A percentile compares a stretch with the other conserved stretches of the same genome.
Evolutionary conservation across 1,140 invertebrate species (phyloP).

Genomic region (Drosophila rufa): DNA sequence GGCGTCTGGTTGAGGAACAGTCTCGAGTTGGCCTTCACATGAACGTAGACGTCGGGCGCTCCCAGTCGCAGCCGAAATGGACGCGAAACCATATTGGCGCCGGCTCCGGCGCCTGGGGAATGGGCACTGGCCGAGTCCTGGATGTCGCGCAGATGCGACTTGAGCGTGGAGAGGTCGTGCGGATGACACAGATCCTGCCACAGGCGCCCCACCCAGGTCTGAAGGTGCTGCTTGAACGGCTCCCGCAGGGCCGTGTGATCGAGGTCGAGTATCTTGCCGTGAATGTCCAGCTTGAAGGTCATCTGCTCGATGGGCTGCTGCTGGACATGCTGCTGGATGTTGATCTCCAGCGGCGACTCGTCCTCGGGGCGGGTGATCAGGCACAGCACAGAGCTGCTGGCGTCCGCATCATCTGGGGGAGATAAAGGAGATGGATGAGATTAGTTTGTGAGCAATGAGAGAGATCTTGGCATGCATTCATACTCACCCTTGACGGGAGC

Average conservation of each 20-base stretch:
- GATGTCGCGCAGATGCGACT: conserved; percentile 91
- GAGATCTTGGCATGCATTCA: background rate
- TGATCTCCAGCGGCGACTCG: conserved; percentile 88
- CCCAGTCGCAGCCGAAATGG: conserved; percentile 92
- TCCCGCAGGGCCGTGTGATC: conserved; percentile 90
- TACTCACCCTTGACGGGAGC: conserved; percentile 86
- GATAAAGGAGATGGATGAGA: too few species aligned
- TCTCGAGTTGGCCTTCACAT: conserved; percentile 95
- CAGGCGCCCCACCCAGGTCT: conserved; percentile 87
- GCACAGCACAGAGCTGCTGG: conserved; percentile 88
- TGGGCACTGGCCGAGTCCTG: conserved; percentile 86
- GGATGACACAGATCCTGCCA: conserved; percentile 92
- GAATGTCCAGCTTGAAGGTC: conserved; percentile 94
- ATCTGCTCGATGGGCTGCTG: conserved; percentile 92
- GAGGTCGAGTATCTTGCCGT: conserved; percentile 92
- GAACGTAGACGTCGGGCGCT: conserved; percentile 91
- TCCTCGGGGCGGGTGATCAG: conserved; percentile 94
- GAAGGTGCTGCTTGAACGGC: conserved; percentile 88
- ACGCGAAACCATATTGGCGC: conserved; percentile 86
- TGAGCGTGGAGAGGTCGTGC: conserved; percentile 90
- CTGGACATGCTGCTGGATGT: conserved; percentile 85
- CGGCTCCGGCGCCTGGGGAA: conserved; percentile 61
- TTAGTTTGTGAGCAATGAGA: too few species aligned
- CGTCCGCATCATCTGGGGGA: conserved; percentile 88
- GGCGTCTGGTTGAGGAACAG: conserved; percentile 90